Conservation (phyloP, 2,113 vertebrate species). For the Anguilla rostrata region DNA sequence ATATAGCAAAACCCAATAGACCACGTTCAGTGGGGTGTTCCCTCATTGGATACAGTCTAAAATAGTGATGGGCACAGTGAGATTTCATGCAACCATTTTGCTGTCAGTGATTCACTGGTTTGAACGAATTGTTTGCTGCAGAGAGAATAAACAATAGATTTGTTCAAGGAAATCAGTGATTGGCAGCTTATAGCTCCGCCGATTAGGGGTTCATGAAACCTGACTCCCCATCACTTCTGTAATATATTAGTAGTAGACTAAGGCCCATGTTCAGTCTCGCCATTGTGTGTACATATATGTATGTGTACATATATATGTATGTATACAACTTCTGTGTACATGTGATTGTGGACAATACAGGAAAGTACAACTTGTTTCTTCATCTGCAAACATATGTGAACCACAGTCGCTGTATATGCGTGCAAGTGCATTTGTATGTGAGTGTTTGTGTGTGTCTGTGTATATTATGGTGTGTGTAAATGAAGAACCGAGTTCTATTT, state of each 20-base stretch:
- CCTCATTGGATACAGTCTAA: conserved; percentile 49
- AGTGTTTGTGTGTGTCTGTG: background rate
- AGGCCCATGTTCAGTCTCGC: background rate
- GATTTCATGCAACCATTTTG: too few relatives aligned
- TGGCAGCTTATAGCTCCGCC: too few relatives aligned
- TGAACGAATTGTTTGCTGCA: too few relatives aligned
- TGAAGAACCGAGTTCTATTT: background rate
- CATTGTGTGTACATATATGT: background rate
- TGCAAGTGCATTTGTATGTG: background rate
- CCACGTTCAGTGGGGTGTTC: conserved; percentile 42
- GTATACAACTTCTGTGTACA: too few relatives aligned
- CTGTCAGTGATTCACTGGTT: too few relatives aligned
- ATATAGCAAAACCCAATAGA: conserved; percentile 60
- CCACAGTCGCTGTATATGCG: background rate
- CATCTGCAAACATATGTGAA: too few relatives aligned
- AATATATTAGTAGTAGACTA: background rate
- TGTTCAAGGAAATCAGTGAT: too few relatives aligned
- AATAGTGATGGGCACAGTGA: background rate
- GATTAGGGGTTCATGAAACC: too few relatives aligned
- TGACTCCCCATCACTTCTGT: too few relatives aligned
- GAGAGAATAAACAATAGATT: too few relatives aligned
- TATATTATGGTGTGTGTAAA: background rate
- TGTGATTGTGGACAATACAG: too few relatives aligned
- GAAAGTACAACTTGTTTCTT: too few relatives aligned
- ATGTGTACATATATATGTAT: background rate